Evolutionary conservation across 23 tunicate species (phyloP).

Genomic region (Trididemnum nubilum): DNA sequence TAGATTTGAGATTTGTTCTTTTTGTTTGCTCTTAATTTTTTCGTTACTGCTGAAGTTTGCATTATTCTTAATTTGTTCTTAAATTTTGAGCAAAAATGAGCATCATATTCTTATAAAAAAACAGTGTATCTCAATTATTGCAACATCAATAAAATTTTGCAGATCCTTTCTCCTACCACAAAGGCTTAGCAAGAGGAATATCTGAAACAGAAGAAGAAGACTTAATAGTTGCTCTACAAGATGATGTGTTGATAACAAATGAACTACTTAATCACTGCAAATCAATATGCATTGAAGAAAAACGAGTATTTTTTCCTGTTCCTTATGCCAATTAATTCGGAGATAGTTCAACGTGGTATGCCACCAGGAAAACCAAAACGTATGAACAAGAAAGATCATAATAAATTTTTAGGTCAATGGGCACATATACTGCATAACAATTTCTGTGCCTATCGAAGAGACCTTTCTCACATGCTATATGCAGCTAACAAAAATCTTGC

Average conservation of each 20-base stretch:
- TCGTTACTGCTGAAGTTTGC: too few species aligned
- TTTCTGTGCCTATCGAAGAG: conserved; percentile 45
- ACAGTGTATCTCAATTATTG: too few species aligned
- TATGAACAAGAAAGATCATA: conserved; percentile 68
- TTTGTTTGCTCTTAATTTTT: too few species aligned
- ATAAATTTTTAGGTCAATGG: conserved; percentile 91
- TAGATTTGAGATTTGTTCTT: too few species aligned
- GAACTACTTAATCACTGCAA: conserved; percentile 51
- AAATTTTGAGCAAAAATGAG: too few species aligned
- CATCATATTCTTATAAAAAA: too few species aligned
- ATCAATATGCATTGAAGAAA: conserved; percentile 20
- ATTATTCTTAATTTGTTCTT: too few species aligned
- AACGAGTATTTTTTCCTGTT: conserved; percentile 79
- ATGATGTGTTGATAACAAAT: conserved; percentile 31
- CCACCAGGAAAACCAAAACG: conserved; percentile 91
- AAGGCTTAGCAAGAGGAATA: conserved; percentile 22
- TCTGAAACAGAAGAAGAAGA: conserved; percentile 28
- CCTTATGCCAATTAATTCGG: conserved; percentile 76
- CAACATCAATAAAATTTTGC: too few species aligned
- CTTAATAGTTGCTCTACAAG: conserved; percentile 42
- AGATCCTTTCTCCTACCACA: conserved; percentile 27
- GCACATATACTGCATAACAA: conserved; percentile 41
- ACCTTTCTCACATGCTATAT: not conserved
- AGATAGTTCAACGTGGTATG: conserved; percentile 73
- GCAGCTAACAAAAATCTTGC: too few species aligned